phyloP scores from a whole-genome alignment of 2,797 vertebrate species.

The Microtus agrestis region DNA sequence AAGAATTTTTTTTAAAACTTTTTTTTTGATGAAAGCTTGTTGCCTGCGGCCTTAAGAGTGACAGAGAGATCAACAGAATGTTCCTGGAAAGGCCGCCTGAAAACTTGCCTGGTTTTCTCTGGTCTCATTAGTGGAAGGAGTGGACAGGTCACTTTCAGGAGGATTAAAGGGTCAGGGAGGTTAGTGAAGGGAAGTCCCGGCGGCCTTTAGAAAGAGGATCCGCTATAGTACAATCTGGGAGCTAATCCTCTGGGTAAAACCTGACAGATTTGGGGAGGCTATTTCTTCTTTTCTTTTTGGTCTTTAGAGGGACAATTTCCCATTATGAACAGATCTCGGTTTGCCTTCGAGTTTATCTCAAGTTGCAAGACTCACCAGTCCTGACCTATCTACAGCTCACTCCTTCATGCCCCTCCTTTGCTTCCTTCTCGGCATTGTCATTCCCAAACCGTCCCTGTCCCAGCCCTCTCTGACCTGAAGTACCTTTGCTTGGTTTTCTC shows the following conservation, averaged over 20 bases:
- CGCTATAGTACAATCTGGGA: constrained; percentile 83
- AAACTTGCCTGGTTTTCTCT: constrained; percentile 67
- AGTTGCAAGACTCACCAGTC: not conserved
- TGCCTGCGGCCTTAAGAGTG: constrained; percentile 17
- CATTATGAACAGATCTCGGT: not conserved
- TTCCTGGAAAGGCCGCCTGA: constrained; percentile 58
- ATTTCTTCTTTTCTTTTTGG: not conserved
- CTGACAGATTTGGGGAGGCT: constrained; percentile 28
- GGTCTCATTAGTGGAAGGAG: constrained; percentile 72
- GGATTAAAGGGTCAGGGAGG: constrained; percentile 89
- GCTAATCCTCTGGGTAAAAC: constrained; percentile 81
- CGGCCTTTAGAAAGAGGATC: constrained; percentile 82
- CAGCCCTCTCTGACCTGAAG: not conserved
- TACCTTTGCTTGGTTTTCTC: not conserved
- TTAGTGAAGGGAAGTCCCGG: constrained; percentile 72
- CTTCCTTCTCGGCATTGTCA: not conserved
- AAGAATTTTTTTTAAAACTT: not conserved
- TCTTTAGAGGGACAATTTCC: constrained; percentile 24
- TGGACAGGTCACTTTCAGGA: constrained; percentile 82
- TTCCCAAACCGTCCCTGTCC: not conserved
- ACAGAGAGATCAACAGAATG: constrained; percentile 42
- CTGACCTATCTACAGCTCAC: not conserved
- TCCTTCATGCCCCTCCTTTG: not conserved
- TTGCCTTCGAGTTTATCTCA: constrained; percentile 8
- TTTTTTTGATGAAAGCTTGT: constrained; percentile 12